Evolutionary conservation across 2,113 vertebrate genomes (phyloP), one percentile per base, ranked within the genome.

Genomic region (Odontophorus gujanensis): DNA sequence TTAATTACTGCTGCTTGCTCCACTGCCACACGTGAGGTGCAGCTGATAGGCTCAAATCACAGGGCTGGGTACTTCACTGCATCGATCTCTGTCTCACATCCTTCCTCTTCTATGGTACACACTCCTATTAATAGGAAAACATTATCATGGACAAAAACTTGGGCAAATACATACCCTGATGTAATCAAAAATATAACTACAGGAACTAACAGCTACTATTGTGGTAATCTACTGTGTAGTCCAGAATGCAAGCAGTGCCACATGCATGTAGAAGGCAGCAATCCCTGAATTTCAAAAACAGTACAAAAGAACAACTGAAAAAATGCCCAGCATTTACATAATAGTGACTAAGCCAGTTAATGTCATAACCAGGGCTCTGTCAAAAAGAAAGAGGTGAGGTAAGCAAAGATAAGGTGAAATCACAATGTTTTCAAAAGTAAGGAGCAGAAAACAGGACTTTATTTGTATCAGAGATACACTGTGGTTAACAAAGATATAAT

Each of bases 181-280:
- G 21, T 43, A 55, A 81, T 8, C 21, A 42, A 53, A 66, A 67
- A 2, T 5, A 50, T 1, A 53, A 32, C 5, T 62, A 51, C 13
- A 47, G 43, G 63, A 79, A 68, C 28, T 24, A 78, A 18, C 1
- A 58, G 21, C 38, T 20, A 20, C 24, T 18, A 16, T 30, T 67
- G 38, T 15, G 19, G 14, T 15, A 47, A 28, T 6, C 26, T 3
- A 15, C 16, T 16, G 17, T 16, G 17, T 6, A 61, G 38, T 5
- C 61, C 36, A 17, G 25, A 84, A 50, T 17, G n/a, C 13, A 42
- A 5, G 38, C 21, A 26, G 6, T 1, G 2, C 18, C 45, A 50
- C 11, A 10, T 2, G 17, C 24, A 6, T 30, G 63, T 0, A 48
- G 13, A 11, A 81, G 78, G 30, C 0, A 1, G 11, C 25, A 87